These are phyloP conservation scores for Drosophila aldrichi DNA, from an alignment of 2,888 invertebrate species.

Conservation along the genomic window DNA sequence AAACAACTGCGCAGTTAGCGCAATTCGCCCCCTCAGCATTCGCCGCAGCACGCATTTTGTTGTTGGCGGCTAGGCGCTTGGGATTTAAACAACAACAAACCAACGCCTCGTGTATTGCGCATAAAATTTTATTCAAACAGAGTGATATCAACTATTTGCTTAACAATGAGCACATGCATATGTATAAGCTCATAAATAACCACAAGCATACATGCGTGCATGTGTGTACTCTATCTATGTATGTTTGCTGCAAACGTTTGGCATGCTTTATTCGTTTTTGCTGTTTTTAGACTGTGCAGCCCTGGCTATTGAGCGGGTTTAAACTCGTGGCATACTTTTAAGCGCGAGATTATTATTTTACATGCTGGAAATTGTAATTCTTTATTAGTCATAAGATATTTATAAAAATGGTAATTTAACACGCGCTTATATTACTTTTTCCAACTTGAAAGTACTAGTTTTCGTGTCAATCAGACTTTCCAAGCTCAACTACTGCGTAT, in stretches of 20 bases:
- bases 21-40: constrained; percentile 43
- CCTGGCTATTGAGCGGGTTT: constrained; percentile 10
- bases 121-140: constrained; percentile 27
- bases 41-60: constrained; percentile 25
- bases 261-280: neutral
- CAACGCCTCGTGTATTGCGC: constrained; percentile 40
- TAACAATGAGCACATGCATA: neutral
- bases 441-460: neutral
- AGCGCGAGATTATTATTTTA: constrained; percentile 1
- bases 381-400: neutral
- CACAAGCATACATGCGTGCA: neutral
- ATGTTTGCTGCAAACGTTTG: constrained; percentile 13
- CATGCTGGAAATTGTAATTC: neutral
- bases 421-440: neutral
- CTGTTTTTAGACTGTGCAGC: constrained; percentile 4
- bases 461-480: neutral
- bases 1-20: constrained; percentile 52
- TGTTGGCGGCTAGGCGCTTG: constrained; percentile 30
- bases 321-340: constrained; percentile 42
- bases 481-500: constrained; percentile 1
- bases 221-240: constrained; percentile 6
- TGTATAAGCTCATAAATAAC: neutral
- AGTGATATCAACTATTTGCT: constrained; percentile 13
- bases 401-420: neutral
- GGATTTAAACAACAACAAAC: constrained; percentile 21